Percentiles rank a stretch among this genome's conserved stretches.
Evolutionary conservation across 2,888 invertebrate genomes (phyloP).

Genomic region (Polydrusus tereticollis): DNA sequence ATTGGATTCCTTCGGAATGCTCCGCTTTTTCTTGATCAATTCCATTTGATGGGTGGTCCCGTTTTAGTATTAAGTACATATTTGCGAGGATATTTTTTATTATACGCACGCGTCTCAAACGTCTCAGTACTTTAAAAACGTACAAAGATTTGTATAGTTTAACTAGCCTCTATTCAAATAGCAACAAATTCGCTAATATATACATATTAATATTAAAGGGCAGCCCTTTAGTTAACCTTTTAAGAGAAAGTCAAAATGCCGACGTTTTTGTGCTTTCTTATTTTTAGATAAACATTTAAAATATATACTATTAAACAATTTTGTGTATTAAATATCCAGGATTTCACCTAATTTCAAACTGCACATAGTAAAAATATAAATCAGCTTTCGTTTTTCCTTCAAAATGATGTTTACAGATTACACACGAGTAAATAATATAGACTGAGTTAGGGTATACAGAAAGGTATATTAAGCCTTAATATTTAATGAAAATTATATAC

Average conservation of each 20-base stretch:
- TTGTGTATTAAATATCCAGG: background rate
- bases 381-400: background rate
- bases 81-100: slow-evolving; percentile 12
- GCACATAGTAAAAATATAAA: background rate
- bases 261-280: too few species aligned
- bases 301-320: too few species aligned
- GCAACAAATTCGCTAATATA: too few species aligned
- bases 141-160: too few species aligned
- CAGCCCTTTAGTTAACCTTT: too few species aligned
- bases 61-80: slow-evolving; percentile 4
- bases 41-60: slow-evolving; percentile 20
- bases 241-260: too few species aligned
- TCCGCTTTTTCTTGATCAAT: slow-evolving; percentile 14
- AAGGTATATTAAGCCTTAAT: slow-evolving; percentile 2
- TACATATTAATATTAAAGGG: too few species aligned
- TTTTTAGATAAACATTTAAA: too few species aligned
- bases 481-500: background rate
- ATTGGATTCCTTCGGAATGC: slow-evolving; percentile 12
- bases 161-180: too few species aligned
- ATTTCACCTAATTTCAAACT: background rate
- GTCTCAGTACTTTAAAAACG: too few species aligned
- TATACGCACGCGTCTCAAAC: slow-evolving; percentile 4
- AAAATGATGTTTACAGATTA: background rate
- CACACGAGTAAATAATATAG: background rate
- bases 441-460: background rate